Percentiles rank a stretch among this genome's conserved stretches.
Evolutionary conservation across 1,140 invertebrate species (phyloP).

Genomic region (Palaemon carinicauda): DNA sequence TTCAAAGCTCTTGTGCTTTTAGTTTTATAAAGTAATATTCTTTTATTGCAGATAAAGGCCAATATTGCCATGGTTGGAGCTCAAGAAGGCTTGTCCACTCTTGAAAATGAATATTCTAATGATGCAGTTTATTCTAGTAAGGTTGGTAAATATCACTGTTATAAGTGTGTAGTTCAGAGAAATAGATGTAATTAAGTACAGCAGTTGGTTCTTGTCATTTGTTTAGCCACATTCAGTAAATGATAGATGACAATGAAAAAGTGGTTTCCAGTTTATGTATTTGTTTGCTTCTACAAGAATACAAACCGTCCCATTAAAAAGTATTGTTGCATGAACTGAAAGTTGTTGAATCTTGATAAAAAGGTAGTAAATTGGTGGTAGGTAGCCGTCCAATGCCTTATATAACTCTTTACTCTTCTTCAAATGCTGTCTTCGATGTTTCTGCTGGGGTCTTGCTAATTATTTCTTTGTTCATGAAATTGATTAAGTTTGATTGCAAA

Average conservation of each 20-base stretch:
- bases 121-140: conserved; percentile 88
- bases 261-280: background rate
- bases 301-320: too few relatives aligned
- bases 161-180: background rate
- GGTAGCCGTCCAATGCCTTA: too few relatives aligned
- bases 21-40: background rate
- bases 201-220: background rate
- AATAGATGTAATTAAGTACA: background rate
- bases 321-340: too few relatives aligned
- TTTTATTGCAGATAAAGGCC: conserved; percentile 79
- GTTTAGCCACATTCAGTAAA: background rate
- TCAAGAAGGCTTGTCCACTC: conserved; percentile 72
- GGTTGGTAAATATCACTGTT: conserved; percentile 66
- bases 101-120: conserved; percentile 85
- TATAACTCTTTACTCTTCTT: too few relatives aligned
- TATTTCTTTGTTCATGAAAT: too few relatives aligned
- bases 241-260: background rate
- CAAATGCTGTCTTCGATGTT: too few relatives aligned
- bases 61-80: conserved; percentile 84
- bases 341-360: background rate
- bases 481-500: too few relatives aligned
- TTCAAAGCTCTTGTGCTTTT: too few relatives aligned
- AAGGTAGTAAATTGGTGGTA: background rate
- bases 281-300: too few relatives aligned
- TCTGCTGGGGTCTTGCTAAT: too few relatives aligned